Percentiles rank a stretch among this genome's conserved stretches.
phyloP scores from a whole-genome alignment of 1,140 invertebrate species.

The Drosophila navojoa region DNA sequence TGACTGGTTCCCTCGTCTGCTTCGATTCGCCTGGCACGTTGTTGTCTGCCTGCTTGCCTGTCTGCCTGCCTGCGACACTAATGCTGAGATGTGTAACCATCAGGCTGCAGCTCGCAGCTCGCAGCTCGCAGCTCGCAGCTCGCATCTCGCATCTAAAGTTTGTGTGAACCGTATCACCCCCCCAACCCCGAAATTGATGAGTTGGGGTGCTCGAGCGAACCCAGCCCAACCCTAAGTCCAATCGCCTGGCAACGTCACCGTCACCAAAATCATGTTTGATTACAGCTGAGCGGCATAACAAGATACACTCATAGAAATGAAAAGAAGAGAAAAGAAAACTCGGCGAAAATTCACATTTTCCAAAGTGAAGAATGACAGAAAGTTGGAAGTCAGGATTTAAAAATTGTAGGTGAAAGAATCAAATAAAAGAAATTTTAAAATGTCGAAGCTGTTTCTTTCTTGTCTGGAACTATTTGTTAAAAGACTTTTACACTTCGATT shows the following conservation, averaged over 20 bases:
- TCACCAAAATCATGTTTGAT: slow-evolving; percentile 77
- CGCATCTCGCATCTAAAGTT: slow-evolving; percentile 27
- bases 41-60: slow-evolving; percentile 43
- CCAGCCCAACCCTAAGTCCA: slow-evolving; percentile 19
- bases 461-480: too few relatives aligned
- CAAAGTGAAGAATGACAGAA: too few relatives aligned
- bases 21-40: slow-evolving; percentile 76
- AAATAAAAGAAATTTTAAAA: too few relatives aligned
- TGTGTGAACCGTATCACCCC: neutral
- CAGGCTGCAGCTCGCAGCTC: slow-evolving; percentile 15
- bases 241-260: slow-evolving; percentile 30
- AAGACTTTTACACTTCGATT: too few relatives aligned
- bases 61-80: slow-evolving; percentile 69
- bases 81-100: slow-evolving; percentile 73
- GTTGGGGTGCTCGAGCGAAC: slow-evolving; percentile 14
- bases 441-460: too few relatives aligned
- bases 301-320: slow-evolving; percentile 22
- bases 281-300: slow-evolving; percentile 79
- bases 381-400: too few relatives aligned
- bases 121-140: slow-evolving; percentile 6
- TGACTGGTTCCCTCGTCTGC: slow-evolving; percentile 61
- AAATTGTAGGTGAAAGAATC: too few relatives aligned
- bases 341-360: too few relatives aligned
- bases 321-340: neutral
- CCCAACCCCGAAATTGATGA: slow-evolving; percentile 11